A percentile compares a stretch with the other conserved stretches of the same genome.
Evolutionary conservation across 1,140 invertebrate species (phyloP).

Genomic region (Ectropis grisescens): DNA sequence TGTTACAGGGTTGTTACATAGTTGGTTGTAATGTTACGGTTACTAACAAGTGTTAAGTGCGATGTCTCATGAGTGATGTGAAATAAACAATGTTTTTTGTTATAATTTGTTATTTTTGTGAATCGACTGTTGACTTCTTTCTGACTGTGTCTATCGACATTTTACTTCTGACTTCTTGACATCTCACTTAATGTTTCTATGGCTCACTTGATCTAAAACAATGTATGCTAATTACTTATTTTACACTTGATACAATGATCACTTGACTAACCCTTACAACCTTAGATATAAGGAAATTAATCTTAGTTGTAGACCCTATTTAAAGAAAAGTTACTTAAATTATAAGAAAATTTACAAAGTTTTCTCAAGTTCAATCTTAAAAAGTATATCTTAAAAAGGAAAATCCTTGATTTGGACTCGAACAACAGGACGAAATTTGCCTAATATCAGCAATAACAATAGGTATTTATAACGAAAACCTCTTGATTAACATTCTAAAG

Average conservation of each 20-base stretch:
- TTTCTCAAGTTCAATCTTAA: too few relatives aligned
- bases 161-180: constrained; percentile 25
- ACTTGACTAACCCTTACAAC: constrained; percentile 17
- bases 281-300: constrained; percentile 1
- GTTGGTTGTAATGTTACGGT: constrained; percentile 5
- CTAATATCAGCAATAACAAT: too few relatives aligned
- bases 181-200: constrained; percentile 49
- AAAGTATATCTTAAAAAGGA: too few relatives aligned
- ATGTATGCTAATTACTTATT: too few relatives aligned
- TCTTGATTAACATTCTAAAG: too few relatives aligned
- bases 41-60: constrained; percentile 51
- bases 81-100: constrained; percentile 38
- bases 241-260: constrained; percentile 1
- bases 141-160: constrained; percentile 12
- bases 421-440: too few relatives aligned
- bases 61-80: constrained; percentile 43
- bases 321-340: too few relatives aligned
- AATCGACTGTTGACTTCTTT: constrained; percentile 28
- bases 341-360: too few relatives aligned
- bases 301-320: too few relatives aligned
- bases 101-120: constrained; percentile 36
- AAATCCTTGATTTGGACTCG: too few relatives aligned
- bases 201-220: constrained; percentile 11
- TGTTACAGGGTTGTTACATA: constrained; percentile 7
- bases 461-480: too few relatives aligned